These are phyloP conservation scores for Onychostoma macrolepis DNA, from an alignment of 2,113 vertebrate genomes.

Conservation along the genomic window DNA sequence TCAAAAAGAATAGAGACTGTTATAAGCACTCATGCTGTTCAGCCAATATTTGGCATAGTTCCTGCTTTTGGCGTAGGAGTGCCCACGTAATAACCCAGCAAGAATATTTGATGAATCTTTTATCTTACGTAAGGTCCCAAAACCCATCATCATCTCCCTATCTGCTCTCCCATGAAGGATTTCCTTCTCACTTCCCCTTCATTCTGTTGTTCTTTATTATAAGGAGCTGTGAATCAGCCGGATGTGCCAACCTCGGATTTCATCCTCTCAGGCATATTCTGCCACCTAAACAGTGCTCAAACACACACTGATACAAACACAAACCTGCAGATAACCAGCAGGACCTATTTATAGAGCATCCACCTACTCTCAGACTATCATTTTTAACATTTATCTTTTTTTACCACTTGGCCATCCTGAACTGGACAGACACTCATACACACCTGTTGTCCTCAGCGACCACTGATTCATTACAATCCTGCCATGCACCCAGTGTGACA, in stretches of 20 bases:
- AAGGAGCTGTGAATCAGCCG: slow-evolving; percentile 26
- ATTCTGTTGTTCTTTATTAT: slow-evolving; percentile 4
- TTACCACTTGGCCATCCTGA: too few relatives aligned
- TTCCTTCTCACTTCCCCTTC: slow-evolving; percentile 24
- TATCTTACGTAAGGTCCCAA: slow-evolving; percentile 33
- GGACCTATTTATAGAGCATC: slow-evolving; percentile 20
- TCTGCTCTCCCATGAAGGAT: slow-evolving; percentile 27
- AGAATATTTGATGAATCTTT: slow-evolving; percentile 22
- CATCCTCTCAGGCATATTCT: slow-evolving; percentile 29
- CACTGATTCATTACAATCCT: slow-evolving; percentile 37
- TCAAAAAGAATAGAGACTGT: neutral
- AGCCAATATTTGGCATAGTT: slow-evolving; percentile 4
- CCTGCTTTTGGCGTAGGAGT: slow-evolving; percentile 15
- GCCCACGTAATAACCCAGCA: slow-evolving; percentile 25
- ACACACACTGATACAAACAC: slow-evolving; percentile 20
- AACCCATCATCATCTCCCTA: slow-evolving; percentile 5
- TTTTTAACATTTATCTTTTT: neutral
- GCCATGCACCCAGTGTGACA: slow-evolving; percentile 37
- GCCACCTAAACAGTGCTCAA: slow-evolving; percentile 8
- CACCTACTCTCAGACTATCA: slow-evolving; percentile 13
- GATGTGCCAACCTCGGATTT: slow-evolving; percentile 32
- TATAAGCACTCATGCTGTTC: neutral
- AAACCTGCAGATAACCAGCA: slow-evolving; percentile 4
- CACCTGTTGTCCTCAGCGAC: slow-evolving; percentile 44
- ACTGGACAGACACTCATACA: slow-evolving; percentile 37